phyloP scores from a whole-genome alignment of 2,888 invertebrate species.

The Drosophila melanosoma region DNA sequence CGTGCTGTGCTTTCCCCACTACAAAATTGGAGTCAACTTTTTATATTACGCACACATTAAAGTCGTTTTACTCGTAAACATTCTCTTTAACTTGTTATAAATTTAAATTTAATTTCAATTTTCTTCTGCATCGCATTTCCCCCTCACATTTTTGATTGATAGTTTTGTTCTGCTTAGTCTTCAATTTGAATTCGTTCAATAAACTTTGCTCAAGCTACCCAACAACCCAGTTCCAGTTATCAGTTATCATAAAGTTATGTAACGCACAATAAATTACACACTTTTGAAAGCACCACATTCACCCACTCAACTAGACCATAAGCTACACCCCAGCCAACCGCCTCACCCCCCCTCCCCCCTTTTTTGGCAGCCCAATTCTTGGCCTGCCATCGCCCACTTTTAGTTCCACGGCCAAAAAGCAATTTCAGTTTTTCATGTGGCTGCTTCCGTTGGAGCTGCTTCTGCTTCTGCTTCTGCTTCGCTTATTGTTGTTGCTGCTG shows the following conservation, averaged over 20 bases:
- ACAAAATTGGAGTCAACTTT: background rate
- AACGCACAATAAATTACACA: conserved; percentile 79
- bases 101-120: background rate
- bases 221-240: conserved; percentile 15
- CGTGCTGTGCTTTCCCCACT: background rate
- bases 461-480: conserved; percentile 27
- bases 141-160: conserved; percentile 37
- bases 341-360: background rate
- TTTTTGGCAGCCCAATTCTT: no score
- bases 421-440: conserved; percentile 77
- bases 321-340: conserved; percentile 1
- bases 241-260: conserved; percentile 75
- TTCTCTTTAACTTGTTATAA: background rate
- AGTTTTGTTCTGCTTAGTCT: conserved; percentile 26
- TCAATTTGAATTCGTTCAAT: conserved; percentile 42
- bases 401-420: conserved; percentile 57
- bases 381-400: background rate
- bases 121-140: background rate
- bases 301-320: conserved; percentile 49
- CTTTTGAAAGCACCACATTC: conserved; percentile 71
- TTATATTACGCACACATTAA: background rate
- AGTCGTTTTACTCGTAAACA: background rate
- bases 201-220: conserved; percentile 50
- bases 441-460: conserved; percentile 30
- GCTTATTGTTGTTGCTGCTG: conserved; percentile 24